Base-by-base conservation (phyloP, 2,113 vertebrate genomes). In the Leptosomus discolor region DNA sequence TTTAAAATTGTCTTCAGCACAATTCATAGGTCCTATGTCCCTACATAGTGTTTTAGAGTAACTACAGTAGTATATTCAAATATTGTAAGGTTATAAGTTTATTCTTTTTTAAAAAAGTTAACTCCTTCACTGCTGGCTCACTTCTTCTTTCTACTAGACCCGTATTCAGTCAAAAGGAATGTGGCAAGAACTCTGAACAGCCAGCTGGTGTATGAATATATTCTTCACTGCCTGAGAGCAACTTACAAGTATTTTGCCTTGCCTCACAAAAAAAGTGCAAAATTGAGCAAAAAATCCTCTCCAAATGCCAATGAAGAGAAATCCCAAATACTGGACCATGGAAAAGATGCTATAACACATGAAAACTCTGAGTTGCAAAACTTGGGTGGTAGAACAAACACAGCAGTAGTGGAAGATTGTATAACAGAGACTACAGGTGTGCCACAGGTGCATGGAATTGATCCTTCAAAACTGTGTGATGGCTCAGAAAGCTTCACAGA, bases 181-280 rank as follows among this genome's bases (percentile, higher is more conserved):
- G 99, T 99, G 94, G 99, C 99, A 89, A 99, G 99, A 95, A 98
- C 99, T 13, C 91, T 99, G 85, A 99, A 99, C 97, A 99, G 98
- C 96, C 99, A 99, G 90, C 97, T 99, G 46, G 98, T 99, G 51
- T 99, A 98, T 70, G 99, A 99, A 17, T 99, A 99, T 96, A 98
- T 99, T 94, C 97, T 99, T 97, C 99, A 99, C 95, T 99, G 99
- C 97, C 98, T 99, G 95, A 99, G 99, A 96, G 98, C 98, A 95
- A 99, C 99, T 12, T 99, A 99, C 83, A 99, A 99, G 93, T 99
- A 99, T 97, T 99, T 99, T 98, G 99, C 99, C 63, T 96, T 99
- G 94, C 99, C 98, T 37, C 98, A 98, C 46, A 98, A 96, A 92
- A 96, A 95, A 85, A 27, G 5, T 79, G 65, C 88, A 92, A 98